Evolutionary conservation across 2,113 vertebrate species (phyloP), one percentile per base, ranked within the genome.

Genomic region (Sprattus sprattus): DNA sequence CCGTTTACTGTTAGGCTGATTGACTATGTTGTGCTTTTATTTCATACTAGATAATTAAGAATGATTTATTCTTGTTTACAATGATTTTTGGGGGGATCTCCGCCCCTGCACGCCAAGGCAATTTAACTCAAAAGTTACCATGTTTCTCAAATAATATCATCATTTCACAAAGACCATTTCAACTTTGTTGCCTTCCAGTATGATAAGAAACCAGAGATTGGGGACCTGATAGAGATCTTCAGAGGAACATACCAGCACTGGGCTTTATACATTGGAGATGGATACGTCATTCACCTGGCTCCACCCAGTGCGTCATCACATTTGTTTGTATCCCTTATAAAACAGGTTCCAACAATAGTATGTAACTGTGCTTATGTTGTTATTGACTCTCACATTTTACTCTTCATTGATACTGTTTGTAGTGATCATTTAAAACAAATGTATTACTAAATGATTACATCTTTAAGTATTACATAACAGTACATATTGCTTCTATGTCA

Each of bases 191-290:
- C 16, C 52, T 88, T 45, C 52, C 85, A 95, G 93, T 91, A 90
- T 86, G 91, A 95, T 0, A 44, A 89, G 83, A 94, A 95, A 82
- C 95, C 95, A 28, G 87, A 96, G n/a, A 90, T 47, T 5, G 96
- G 96, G 22, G 96, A 97, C 90, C 86, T 97, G 90, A 97, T 97
- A 1, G 97, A 97, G 90, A 95, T 97, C 86, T 94, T 92, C 85
- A 93, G 96, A 46, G 89, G 91, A 20, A 16, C 87, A 4, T 97
- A 97, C 87, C 93, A 95, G 50, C 97, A 97, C 91, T 98, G 97
- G 97, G 97, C 93, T 7, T 83, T 97, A 71, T 97, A 97, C 18
- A 85, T 97, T 20, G 97, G 97, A 0, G 88, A 96, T 1, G 96
- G 96, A 83, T 96, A 89, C 1, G 92, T 97, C 44, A 88, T 97